Evolutionary conservation across 2,797 vertebrate genomes (phyloP).

Genomic region (Phyllotis vaccarum): DNA sequence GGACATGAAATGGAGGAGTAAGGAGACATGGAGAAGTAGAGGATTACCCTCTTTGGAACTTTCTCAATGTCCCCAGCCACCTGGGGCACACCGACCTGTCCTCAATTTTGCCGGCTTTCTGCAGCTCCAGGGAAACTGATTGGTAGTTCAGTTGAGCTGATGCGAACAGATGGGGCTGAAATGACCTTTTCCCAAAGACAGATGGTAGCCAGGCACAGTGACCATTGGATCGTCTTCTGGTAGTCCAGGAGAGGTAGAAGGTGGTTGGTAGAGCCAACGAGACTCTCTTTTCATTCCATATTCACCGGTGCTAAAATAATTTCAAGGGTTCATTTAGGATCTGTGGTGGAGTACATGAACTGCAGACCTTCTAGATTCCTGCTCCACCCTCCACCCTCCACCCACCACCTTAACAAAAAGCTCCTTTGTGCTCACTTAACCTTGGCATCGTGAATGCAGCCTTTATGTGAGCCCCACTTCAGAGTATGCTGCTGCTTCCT

Average conservation of each 20-base stretch:
- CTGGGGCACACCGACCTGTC: not conserved
- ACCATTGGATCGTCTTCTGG: not conserved
- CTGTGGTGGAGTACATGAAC: constrained; percentile 45
- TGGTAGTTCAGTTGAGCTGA: not conserved
- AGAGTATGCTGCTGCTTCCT: constrained; percentile 54
- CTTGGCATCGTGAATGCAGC: constrained; percentile 56
- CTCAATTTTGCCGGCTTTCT: constrained; percentile 7
- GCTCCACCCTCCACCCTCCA: constrained; percentile 63
- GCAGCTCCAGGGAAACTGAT: not conserved
- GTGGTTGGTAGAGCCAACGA: not conserved
- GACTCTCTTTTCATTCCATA: not conserved
- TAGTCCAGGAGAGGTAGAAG: not conserved
- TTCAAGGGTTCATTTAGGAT: constrained; percentile 38
- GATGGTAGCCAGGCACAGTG: not conserved
- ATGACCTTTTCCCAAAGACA: not conserved
- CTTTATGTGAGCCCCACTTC: constrained; percentile 70
- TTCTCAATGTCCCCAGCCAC: not conserved
- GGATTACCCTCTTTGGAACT: not conserved
- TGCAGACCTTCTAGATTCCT: constrained; percentile 69
- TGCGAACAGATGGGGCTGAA: not conserved
- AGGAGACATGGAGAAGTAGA: not conserved
- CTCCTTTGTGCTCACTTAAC: constrained; percentile 68
- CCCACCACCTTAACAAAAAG: constrained; percentile 70
- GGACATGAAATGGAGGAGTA: not conserved
- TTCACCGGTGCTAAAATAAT: constrained; percentile 17